phyloP scores from a whole-genome alignment of 2,797 vertebrate genomes.

The Oreonectes daqikongensis region DNA sequence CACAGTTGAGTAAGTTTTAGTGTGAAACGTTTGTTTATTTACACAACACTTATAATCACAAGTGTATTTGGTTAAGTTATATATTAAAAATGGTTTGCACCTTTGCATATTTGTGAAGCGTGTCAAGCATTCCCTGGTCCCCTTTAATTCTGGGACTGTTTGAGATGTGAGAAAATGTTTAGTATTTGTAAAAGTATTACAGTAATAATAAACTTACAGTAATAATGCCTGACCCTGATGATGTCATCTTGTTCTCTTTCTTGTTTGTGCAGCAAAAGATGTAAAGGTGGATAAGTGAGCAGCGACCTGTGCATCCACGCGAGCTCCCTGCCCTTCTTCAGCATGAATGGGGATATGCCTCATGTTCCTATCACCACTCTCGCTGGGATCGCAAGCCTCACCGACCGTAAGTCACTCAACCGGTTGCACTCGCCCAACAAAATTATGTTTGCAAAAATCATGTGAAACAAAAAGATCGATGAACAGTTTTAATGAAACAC shows the following conservation, averaged over 20 bases:
- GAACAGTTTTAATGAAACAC: too few species aligned
- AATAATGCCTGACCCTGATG: background rate
- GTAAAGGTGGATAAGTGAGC: conserved; percentile 92
- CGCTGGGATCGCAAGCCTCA: conserved; percentile 99
- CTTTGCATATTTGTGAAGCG: background rate
- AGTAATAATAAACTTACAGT: too few species aligned
- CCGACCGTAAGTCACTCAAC: conserved; percentile 90
- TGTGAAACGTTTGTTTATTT: too few species aligned
- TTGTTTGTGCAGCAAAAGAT: conserved; percentile 71
- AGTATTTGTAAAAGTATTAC: too few species aligned
- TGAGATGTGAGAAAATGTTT: too few species aligned
- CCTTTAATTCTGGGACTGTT: too few species aligned
- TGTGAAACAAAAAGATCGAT: too few species aligned
- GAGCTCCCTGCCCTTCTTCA: conserved; percentile 87
- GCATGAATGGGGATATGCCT: conserved; percentile 99
- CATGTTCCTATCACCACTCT: conserved; percentile 99
- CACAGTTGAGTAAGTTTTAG: too few species aligned
- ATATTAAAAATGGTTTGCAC: background rate
- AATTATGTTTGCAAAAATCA: too few species aligned
- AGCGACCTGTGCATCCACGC: conserved; percentile 79
- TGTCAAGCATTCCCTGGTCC: too few species aligned
- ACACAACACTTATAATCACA: too few species aligned
- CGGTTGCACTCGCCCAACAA: conserved; percentile 8
- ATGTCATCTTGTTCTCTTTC: background rate
- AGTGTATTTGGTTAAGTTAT: too few species aligned